These are phyloP conservation scores for Cotesia glomerata DNA, from an alignment of 1,140 invertebrate species.

Conservation along the genomic window DNA sequence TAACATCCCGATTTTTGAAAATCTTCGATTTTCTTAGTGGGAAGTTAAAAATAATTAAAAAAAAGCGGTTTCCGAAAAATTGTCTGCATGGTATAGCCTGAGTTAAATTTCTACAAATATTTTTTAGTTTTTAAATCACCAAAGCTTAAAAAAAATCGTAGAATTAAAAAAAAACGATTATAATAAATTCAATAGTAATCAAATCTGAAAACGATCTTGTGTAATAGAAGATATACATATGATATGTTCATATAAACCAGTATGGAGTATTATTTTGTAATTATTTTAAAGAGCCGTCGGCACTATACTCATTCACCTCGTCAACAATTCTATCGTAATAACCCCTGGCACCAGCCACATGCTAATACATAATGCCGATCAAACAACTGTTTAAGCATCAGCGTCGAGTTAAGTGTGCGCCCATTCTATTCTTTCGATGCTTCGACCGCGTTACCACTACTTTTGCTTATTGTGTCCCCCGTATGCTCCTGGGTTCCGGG, in stretches of 20 bases:
- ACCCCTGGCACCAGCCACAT: conserved; percentile 60
- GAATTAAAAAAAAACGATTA: too few relatives aligned
- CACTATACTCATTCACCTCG: conserved; percentile 11
- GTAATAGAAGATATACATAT: not conserved
- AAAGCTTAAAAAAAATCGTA: too few relatives aligned
- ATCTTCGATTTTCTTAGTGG: too few relatives aligned
- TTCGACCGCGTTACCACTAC: conserved; percentile 35
- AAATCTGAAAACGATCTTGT: too few relatives aligned
- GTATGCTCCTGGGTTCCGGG: not conserved
- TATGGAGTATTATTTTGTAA: conserved; percentile 10
- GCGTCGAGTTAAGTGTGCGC: conserved; percentile 58
- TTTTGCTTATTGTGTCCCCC: conserved; percentile 27
- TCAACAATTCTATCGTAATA: conserved; percentile 42
- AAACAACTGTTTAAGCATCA: conserved; percentile 61
- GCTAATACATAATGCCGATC: conserved; percentile 61
- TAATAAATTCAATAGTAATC: too few relatives aligned
- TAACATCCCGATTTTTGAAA: too few relatives aligned
- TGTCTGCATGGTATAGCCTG: too few relatives aligned
- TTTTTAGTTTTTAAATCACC: too few relatives aligned
- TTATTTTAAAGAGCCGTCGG: conserved; percentile 5
- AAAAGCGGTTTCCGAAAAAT: too few relatives aligned
- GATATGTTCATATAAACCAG: not conserved
- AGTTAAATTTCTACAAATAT: too few relatives aligned
- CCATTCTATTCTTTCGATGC: conserved; percentile 48
- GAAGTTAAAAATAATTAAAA: too few relatives aligned